A percentile compares a stretch with the other conserved stretches of the same genome.
phyloP scores from a whole-genome alignment of 2,888 invertebrate species.

The Polylopha cassiicola region DNA sequence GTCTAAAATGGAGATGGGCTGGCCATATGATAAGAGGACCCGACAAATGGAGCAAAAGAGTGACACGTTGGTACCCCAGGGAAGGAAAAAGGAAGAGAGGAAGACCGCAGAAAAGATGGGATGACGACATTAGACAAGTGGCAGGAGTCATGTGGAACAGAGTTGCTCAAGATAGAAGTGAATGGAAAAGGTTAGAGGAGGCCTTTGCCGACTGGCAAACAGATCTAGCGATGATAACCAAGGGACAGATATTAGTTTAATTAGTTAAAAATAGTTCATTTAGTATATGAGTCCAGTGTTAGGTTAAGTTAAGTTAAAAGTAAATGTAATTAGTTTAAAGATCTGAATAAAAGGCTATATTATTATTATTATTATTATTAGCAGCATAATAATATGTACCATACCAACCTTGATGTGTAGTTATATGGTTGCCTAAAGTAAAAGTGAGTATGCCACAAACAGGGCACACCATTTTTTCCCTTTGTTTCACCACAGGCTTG shows the following conservation, averaged over 20 bases:
- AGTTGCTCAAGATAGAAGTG: too few relatives aligned
- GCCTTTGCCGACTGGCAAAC: too few relatives aligned
- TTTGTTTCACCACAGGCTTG: conserved; percentile 46
- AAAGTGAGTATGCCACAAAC: conserved; percentile 71
- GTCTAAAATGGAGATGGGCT: conserved; percentile 13
- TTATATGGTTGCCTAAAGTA: conserved; percentile 66
- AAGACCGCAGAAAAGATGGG: conserved; percentile 7
- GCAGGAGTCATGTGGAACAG: too few relatives aligned
- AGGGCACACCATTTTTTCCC: conserved; percentile 70
- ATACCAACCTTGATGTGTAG: conserved; percentile 67
- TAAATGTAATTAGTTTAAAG: too few relatives aligned
- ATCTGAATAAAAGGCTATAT: background rate
- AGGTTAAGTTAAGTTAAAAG: too few relatives aligned
- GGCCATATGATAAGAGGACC: conserved; percentile 16
- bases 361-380: background rate
- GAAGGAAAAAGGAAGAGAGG: conserved; percentile 8
- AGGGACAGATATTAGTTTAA: too few relatives aligned
- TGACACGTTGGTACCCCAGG: conserved; percentile 3
- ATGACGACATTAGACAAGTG: conserved; percentile 3
- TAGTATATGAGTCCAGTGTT: too few relatives aligned
- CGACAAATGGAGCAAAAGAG: conserved; percentile 21
- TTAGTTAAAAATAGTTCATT: too few relatives aligned
- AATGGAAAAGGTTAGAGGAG: too few relatives aligned
- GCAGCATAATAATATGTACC: background rate
- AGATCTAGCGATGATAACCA: too few relatives aligned